Base-by-base conservation (phyloP, 2,113 vertebrate genomes). In the Thamnaconus septentrionalis region DNA sequence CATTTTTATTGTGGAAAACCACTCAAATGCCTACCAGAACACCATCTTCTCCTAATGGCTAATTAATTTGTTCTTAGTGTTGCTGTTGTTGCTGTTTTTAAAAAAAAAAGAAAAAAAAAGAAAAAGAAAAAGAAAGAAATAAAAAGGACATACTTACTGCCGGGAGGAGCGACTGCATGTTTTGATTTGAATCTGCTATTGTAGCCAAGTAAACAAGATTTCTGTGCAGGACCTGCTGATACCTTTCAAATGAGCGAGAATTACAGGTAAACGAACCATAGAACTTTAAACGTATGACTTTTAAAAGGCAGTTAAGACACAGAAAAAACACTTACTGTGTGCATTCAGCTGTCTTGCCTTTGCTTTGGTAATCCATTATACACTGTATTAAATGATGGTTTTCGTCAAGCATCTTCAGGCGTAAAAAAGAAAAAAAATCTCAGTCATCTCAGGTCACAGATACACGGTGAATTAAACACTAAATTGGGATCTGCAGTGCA, bases 291-390 rank as follows among this genome's bases (percentile, higher is more conserved):
- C n/a, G 11, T 12, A 31, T 49, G 9, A 53, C 31, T 51, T 48
- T 18, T 59, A 47, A 41, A 54, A 61, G 1, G 39, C 39, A 52
- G 1, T 58, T 1, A 43, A 6, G 18, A 7, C 52, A 6, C 54
- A 41, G n/a, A 43, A 47, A 41, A 0, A 41, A 7, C 76, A 94
- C 96, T 93, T 82, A 99, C 96, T 99, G 96, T 75, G 95, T 92
- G 84, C 96, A 98, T 90, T 99, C 97, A 46, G 94, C 92, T 0
- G 94, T 94, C 91, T 98, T 98, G 56, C 96, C 96, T 88, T 98
- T 99, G 90, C 95, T 98, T 91, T 98, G 97, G 89, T 96, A 95
- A 78, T 98, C 97, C 95, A 98, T 94, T 82, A 98, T 99, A 83
- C 95, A 97, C 70, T 99, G 96, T 88, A 99, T 99, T 89, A 99